These are phyloP conservation scores for Drosophila tsacasi DNA, from an alignment of 1,140 invertebrate genomes.

Conservation along the genomic window DNA sequence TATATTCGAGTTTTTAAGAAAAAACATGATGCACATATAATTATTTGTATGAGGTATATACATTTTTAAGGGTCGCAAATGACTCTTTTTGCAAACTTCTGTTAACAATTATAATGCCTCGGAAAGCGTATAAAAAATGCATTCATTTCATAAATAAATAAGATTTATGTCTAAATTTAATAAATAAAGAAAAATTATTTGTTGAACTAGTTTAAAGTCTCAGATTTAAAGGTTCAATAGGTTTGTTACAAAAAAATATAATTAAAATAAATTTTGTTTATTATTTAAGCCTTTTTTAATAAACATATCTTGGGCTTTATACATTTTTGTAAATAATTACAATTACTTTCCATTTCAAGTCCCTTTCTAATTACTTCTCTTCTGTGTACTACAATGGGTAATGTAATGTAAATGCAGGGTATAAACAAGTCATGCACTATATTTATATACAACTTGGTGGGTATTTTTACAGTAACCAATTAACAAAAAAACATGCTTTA, in stretches of 20 bases:
- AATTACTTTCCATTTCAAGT: conserved; percentile 2
- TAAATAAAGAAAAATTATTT: too few relatives aligned
- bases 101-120: too few relatives aligned
- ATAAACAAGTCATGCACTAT: conserved; percentile 29
- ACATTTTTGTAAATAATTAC: background rate
- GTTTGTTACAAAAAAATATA: background rate
- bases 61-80: too few relatives aligned
- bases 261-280: background rate
- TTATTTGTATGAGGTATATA: too few relatives aligned
- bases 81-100: too few relatives aligned
- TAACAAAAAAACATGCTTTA: conserved; percentile 36
- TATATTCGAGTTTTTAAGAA: too few relatives aligned
- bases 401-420: background rate
- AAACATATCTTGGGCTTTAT: background rate
- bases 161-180: too few relatives aligned
- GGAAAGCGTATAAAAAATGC: too few relatives aligned
- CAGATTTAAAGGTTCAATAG: too few relatives aligned
- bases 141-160: too few relatives aligned
- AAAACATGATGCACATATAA: too few relatives aligned
- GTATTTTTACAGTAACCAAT: conserved; percentile 28
- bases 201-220: too few relatives aligned
- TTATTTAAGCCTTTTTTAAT: background rate
- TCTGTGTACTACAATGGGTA: background rate
- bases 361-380: background rate
- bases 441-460: background rate